These are phyloP conservation scores for Teleogryllus oceanicus DNA, from an alignment of 2,888 invertebrate species.

Conservation along the genomic window DNA sequence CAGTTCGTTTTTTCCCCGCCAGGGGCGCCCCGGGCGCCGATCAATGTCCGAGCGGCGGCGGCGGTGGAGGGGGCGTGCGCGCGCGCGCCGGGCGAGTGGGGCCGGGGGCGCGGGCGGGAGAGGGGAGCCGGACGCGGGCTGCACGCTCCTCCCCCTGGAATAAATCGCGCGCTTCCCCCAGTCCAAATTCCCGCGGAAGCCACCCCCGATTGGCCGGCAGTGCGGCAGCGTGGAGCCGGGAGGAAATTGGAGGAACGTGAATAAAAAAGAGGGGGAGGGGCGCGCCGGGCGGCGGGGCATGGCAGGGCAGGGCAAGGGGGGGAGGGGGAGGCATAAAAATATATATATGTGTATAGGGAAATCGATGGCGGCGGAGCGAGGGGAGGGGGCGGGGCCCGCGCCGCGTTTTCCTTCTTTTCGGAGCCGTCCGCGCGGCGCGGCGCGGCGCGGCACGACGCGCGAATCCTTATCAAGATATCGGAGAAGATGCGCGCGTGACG, in stretches of 20 bases:
- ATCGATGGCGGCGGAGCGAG: not conserved
- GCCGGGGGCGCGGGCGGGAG: not conserved
- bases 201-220: constrained; percentile 24
- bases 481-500: not conserved
- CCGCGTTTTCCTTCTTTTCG: not conserved
- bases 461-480: constrained; percentile 6
- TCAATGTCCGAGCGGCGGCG: not conserved
- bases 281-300: not conserved
- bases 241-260: constrained; percentile 18
- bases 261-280: not conserved
- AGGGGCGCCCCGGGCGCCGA: not conserved
- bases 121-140: not conserved
- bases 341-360: constrained; percentile 9
- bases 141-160: constrained; percentile 21
- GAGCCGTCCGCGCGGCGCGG: not conserved
- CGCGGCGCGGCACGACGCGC: not conserved
- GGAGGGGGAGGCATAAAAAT: not conserved
- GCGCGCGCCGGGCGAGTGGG: too few relatives aligned
- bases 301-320: too few relatives aligned
- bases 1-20: not conserved
- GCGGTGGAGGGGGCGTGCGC: too few relatives aligned
- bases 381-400: not conserved
- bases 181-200: constrained; percentile 27
- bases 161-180: constrained; percentile 29
- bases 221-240: constrained; percentile 24